Percentiles rank a stretch among this genome's conserved stretches.
Conservation (phyloP, 2,113 vertebrate genomes). For the Tichodroma muraria region DNA sequence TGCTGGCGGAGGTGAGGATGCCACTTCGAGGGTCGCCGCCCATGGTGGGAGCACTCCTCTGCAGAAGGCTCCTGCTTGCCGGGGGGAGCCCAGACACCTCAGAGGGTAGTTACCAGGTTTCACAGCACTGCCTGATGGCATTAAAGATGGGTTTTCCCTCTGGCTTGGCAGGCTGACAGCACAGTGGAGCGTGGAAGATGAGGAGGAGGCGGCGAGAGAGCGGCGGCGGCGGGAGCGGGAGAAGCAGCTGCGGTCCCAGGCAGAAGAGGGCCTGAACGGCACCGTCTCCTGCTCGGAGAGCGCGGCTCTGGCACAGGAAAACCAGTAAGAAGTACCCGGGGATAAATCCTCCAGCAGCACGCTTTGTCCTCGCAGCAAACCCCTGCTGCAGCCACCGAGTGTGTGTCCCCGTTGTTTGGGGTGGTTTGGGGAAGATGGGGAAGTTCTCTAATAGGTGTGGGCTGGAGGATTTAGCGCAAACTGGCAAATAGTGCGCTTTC, state of each 20-base stretch:
- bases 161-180: constrained; percentile 74
- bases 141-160: neutral
- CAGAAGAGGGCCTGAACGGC: constrained; percentile 6
- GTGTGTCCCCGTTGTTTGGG: neutral
- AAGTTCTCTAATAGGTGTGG: neutral
- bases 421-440: neutral
- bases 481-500: neutral
- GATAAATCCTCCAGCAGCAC: neutral
- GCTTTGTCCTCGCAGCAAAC: neutral
- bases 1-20: neutral
- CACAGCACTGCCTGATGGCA: neutral
- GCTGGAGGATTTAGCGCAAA: neutral
- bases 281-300: neutral
- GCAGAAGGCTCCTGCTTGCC: neutral
- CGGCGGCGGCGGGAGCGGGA: constrained; percentile 70
- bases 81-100: neutral
- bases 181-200: constrained; percentile 82
- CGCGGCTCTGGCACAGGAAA: neutral
- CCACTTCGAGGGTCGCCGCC: accelerated
- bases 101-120: neutral
- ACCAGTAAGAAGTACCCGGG: constrained; percentile 4
- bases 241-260: constrained; percentile 45
- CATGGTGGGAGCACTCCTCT: neutral
- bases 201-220: constrained; percentile 80
- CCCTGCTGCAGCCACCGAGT: accelerated